Evolutionary conservation across 2,797 vertebrate species (phyloP).

Genomic region (Fistularia tabacaria): DNA sequence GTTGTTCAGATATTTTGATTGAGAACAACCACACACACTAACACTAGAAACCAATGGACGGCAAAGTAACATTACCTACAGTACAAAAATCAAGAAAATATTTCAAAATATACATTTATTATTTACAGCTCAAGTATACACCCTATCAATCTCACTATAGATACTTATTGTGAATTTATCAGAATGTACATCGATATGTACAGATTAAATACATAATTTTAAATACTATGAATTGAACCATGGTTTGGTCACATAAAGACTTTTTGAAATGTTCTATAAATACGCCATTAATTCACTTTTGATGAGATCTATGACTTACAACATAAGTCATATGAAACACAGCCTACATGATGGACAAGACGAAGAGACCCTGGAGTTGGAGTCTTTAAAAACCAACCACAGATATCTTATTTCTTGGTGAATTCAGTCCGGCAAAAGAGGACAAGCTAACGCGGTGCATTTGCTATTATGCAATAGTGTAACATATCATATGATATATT

Average conservation of each 20-base stretch:
- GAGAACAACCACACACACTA: slow-evolving; percentile 53
- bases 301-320: slow-evolving; percentile 28
- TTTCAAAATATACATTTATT: slow-evolving; percentile 79
- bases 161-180: slow-evolving; percentile 70
- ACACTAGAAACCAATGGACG: slow-evolving; percentile 60
- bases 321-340: slow-evolving; percentile 38
- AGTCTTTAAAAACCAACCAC: too few species aligned
- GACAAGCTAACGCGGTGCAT: background rate
- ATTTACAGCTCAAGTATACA: slow-evolving; percentile 76
- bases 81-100: slow-evolving; percentile 74
- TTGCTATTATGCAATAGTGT: background rate
- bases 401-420: background rate
- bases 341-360: slow-evolving; percentile 39
- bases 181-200: slow-evolving; percentile 79
- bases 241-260: slow-evolving; percentile 70
- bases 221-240: slow-evolving; percentile 78
- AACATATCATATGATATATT: too few species aligned
- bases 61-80: slow-evolving; percentile 68
- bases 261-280: slow-evolving; percentile 68
- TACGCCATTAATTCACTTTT: slow-evolving; percentile 47
- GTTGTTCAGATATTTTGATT: slow-evolving; percentile 37
- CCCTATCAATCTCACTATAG: slow-evolving; percentile 67
- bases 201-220: slow-evolving; percentile 71
- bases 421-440: background rate
- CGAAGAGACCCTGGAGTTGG: slow-evolving; percentile 63